phyloP scores from a whole-genome alignment of 2,797 vertebrate species.

The Onychomys torridus region DNA sequence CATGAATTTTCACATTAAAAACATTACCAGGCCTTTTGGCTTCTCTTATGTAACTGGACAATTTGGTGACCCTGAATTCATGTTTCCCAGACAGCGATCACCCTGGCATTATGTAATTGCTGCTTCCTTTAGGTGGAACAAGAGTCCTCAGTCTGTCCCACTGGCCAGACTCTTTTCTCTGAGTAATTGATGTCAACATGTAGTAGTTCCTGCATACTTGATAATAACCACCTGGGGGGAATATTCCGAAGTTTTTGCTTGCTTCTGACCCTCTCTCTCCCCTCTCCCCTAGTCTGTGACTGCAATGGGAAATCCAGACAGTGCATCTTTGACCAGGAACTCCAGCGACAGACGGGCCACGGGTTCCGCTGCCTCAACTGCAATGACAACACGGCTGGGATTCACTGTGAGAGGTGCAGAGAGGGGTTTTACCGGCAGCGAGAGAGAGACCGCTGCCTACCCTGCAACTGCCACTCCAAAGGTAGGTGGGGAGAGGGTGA shows the following conservation, averaged over 20 bases:
- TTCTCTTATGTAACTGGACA: neutral
- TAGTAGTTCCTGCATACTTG: neutral
- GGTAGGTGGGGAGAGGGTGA: conserved; percentile 85
- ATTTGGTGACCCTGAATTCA: neutral
- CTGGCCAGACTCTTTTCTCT: rapidly evolving
- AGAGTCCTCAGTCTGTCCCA: rapidly evolving
- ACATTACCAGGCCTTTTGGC: neutral
- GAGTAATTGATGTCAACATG: neutral
- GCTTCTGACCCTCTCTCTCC: neutral
- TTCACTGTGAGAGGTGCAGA: conserved; percentile 92
- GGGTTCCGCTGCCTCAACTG: conserved; percentile 93
- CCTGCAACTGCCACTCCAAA: conserved; percentile 91
- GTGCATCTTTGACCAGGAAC: conserved; percentile 89
- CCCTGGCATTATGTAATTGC: neutral
- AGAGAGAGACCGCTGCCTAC: conserved; percentile 87
- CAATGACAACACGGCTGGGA: conserved; percentile 91
- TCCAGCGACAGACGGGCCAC: conserved; percentile 84
- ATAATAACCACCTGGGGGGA: neutral
- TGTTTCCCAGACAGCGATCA: neutral
- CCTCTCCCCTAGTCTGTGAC: conserved; percentile 84
- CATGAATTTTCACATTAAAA: conserved; percentile 16
- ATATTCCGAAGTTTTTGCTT: neutral
- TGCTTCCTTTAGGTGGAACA: neutral
- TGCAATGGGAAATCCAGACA: conserved; percentile 92
- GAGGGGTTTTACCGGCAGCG: conserved; percentile 90